These are phyloP conservation scores for Limnephilus rhombicus DNA, from an alignment of 2,888 invertebrate species.

Conservation along the genomic window DNA sequence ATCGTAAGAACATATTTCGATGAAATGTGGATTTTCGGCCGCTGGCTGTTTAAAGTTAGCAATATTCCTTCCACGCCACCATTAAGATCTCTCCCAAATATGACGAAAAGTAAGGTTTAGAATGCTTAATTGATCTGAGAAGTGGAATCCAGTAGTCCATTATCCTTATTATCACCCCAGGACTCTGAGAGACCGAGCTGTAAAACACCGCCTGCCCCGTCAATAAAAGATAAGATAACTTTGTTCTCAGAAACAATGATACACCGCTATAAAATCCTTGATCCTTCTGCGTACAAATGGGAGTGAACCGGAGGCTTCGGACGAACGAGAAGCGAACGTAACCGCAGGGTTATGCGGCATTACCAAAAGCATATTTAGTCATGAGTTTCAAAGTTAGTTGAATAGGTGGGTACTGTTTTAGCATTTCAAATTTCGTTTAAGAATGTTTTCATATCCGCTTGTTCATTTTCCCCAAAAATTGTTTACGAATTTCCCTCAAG, in stretches of 20 bases:
- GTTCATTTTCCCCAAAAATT: conserved; percentile 12
- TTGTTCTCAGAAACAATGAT: background rate
- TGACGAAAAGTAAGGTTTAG: background rate
- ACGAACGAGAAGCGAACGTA: background rate
- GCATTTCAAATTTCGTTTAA: background rate
- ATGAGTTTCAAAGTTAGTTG: background rate
- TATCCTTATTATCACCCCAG: background rate
- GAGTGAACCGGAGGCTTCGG: background rate
- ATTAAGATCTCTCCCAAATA: background rate
- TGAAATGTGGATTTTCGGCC: too few species aligned
- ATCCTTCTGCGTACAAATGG: conserved; percentile 13
- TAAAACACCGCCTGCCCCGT: background rate
- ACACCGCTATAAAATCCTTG: background rate
- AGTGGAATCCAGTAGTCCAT: background rate
- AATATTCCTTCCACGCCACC: too few species aligned
- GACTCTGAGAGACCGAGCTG: background rate
- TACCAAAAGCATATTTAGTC: background rate
- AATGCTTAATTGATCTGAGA: background rate
- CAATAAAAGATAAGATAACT: background rate
- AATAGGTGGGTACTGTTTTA: background rate
- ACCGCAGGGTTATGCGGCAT: background rate
- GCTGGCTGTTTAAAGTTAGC: too few species aligned
- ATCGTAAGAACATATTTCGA: too few species aligned
- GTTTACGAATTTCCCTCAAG: background rate
- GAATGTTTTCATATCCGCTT: background rate